Base-by-base conservation (phyloP, 2,888 invertebrate species). In the Lagria hirta region DNA sequence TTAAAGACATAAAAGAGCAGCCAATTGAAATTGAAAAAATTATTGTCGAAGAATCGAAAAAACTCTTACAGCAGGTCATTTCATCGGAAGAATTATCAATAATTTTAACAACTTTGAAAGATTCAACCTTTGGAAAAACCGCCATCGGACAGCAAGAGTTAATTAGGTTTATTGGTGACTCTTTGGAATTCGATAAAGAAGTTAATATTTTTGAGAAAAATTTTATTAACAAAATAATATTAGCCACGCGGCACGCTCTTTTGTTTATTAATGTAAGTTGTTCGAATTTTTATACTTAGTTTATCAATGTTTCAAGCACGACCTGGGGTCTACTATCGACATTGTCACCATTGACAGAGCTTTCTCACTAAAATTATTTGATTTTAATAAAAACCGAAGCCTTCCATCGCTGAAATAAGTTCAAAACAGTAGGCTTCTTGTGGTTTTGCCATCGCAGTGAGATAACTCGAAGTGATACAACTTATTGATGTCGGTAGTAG, bases 81-180 rank as follows among this genome's bases (percentile, higher is more conserved):
- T 15, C n/a, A 7, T 90, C 91, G 17, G 90, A 91, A 56, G 96
- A 97, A 73, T 95, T 96, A 73, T 84, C 90, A 58, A 80, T 84
- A 48, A 82, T 96, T 44, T 90, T 97, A 86, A 85, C 85, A 28
- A 80, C 94, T 54, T 74, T 97, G 56, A 83, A 85, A 15, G 81
- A 84, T 72, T 86, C 95, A 5, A 84, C 86, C 67, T 76, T 89
- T 28, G 87, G 90, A 30, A 85, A 85, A 55, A 88, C 91, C 4
- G 79, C 89, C 7, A 78, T 79, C 28, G 43, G 95, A 3, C 89
- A 94, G 64, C 87, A 89, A 54, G 89, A 92, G 68, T 74, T 97
- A 16, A 83, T 94, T 5, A 86, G 90, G 55, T 80, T 95, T 52
- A 84, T 94, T 6, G 83, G 85, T 8, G 88, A 91, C 52, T 86